Conservation (phyloP, 2,113 vertebrate species). For the Chauna torquata region DNA sequence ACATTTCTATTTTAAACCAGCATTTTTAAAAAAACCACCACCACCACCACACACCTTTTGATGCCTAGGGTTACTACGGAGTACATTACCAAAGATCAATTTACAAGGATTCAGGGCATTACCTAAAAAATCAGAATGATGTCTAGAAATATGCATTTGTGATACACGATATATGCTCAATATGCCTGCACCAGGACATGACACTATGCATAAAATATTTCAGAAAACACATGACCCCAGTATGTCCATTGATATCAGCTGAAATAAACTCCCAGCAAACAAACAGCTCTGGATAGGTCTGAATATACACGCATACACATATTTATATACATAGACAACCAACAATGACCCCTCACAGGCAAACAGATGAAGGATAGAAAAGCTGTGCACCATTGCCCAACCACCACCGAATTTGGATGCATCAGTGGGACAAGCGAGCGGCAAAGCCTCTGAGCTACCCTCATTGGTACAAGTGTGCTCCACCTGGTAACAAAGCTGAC, state of each 20-base stretch:
- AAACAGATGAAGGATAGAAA: not conserved
- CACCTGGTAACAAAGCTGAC: not conserved
- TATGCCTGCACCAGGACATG: not conserved
- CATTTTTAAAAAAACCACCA: not conserved
- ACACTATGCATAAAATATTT: not conserved
- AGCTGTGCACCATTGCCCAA: not conserved
- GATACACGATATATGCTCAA: not conserved
- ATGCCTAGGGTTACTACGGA: constrained; percentile 71
- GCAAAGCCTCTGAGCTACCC: not conserved
- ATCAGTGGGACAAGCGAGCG: not conserved
- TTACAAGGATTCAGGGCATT: constrained; percentile 82
- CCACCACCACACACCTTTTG: no score
- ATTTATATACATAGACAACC: not conserved
- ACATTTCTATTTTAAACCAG: constrained; percentile 77
- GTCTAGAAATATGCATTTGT: not conserved
- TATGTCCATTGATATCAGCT: not conserved
- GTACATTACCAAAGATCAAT: constrained; percentile 75
- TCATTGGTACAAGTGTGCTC: not conserved
- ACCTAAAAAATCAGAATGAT: constrained; percentile 79
- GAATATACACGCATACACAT: not conserved
- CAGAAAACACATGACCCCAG: not conserved
- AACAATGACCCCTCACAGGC: not conserved
- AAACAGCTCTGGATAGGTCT: not conserved
- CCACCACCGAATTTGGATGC: not conserved
- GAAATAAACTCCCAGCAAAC: not conserved